A percentile compares a stretch with the other conserved stretches of the same genome.
Conservation (phyloP, 2,113 vertebrate genomes). For the Melanerpes aurifrons region DNA sequence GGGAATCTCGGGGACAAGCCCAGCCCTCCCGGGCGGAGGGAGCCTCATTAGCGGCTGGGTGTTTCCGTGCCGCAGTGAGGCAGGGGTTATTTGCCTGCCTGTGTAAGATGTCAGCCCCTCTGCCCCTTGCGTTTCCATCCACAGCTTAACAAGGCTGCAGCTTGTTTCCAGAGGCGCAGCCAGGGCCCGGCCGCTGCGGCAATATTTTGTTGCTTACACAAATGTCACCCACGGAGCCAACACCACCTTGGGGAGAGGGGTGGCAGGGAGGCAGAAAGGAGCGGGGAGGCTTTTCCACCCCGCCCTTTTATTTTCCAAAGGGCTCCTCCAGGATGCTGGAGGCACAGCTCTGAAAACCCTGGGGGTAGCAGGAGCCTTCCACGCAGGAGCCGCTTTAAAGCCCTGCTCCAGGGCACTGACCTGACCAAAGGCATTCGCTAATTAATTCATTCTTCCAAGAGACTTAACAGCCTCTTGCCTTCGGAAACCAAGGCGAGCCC, state of each 20-base stretch:
- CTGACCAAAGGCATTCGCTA: constrained; percentile 62
- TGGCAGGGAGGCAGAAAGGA: neutral
- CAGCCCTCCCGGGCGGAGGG: constrained; percentile 55
- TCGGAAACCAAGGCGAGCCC: constrained; percentile 25
- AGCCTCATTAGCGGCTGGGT: constrained; percentile 73
- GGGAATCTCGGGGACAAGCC: constrained; percentile 61
- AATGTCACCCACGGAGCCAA: constrained; percentile 62
- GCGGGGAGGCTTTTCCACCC: constrained; percentile 26
- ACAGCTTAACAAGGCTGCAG: constrained; percentile 73
- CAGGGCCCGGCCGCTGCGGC: constrained; percentile 68
- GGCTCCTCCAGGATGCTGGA: constrained; percentile 24
- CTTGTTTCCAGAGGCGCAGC: constrained; percentile 72
- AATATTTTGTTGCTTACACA: constrained; percentile 75
- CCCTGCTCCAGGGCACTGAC: constrained; percentile 30
- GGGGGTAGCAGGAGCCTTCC: neutral
- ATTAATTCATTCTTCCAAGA: constrained; percentile 66
- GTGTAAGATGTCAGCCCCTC: constrained; percentile 73
- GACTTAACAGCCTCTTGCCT: constrained; percentile 62
- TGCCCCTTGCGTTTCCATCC: constrained; percentile 62
- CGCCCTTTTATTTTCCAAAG: neutral
- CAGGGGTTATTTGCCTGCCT: constrained; percentile 70
- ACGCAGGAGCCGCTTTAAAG: neutral
- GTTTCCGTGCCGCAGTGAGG: constrained; percentile 57
- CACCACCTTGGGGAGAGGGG: neutral
- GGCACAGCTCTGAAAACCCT: neutral